These are phyloP conservation scores for Zelostemma sp. DNA, from an alignment of 1,140 invertebrate genomes.

Conservation along the genomic window DNA sequence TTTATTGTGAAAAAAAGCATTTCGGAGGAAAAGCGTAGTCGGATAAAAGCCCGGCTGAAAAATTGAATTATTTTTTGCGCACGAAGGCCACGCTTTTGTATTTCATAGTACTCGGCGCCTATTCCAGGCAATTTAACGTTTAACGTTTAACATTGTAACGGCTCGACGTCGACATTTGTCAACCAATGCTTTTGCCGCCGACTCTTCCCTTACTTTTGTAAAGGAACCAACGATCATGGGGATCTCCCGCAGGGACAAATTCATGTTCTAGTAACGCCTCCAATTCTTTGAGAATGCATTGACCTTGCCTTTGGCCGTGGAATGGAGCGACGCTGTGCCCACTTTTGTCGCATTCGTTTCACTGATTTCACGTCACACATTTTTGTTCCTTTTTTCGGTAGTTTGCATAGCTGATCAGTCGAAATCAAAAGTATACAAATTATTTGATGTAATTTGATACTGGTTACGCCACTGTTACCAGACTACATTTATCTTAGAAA, in stretches of 20 bases:
- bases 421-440: slow-evolving; percentile 20
- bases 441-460: slow-evolving; percentile 31
- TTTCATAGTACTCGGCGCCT: slow-evolving; percentile 24
- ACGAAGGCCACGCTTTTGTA: slow-evolving; percentile 25
- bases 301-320: slow-evolving; percentile 10
- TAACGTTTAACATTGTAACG: slow-evolving; percentile 33
- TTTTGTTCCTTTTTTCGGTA: not conserved
- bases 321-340: slow-evolving; percentile 4
- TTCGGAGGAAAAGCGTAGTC: no score
- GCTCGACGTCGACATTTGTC: slow-evolving; percentile 35
- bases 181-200: slow-evolving; percentile 29
- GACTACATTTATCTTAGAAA: not conserved
- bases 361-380: not conserved
- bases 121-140: slow-evolving; percentile 42
- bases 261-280: slow-evolving; percentile 28
- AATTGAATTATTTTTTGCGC: slow-evolving; percentile 25
- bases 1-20: no score
- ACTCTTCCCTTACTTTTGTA: slow-evolving; percentile 22
- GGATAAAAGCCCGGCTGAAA: no score
- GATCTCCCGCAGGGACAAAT: slow-evolving; percentile 30
- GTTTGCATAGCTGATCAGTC: slow-evolving; percentile 17
- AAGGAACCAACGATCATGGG: slow-evolving; percentile 34
- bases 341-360: not conserved
- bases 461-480: slow-evolving; percentile 24
- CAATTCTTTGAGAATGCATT: slow-evolving; percentile 21